These are phyloP conservation scores for Paradoxurus hermaphroditus DNA, from an alignment of 2,113 vertebrate species.

Conservation along the genomic window DNA sequence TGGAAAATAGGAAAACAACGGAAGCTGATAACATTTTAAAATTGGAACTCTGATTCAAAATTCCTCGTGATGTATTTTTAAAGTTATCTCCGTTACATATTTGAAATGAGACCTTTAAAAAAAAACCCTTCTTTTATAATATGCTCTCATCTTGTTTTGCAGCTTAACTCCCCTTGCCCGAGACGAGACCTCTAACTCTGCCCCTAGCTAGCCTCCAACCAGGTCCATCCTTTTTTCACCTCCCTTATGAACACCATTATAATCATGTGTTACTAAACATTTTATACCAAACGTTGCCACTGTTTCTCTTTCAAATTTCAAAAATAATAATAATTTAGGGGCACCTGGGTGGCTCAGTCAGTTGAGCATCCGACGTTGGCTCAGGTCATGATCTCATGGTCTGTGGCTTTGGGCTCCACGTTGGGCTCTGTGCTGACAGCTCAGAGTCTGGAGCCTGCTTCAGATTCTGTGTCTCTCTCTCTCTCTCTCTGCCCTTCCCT, in stretches of 20 bases:
- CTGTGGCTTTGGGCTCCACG: no score
- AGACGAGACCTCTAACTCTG: neutral
- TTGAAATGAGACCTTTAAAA: neutral
- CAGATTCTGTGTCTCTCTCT: no score
- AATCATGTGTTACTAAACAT: neutral
- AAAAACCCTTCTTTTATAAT: neutral
- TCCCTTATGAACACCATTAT: neutral
- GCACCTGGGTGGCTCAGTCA: no score
- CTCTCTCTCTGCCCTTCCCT: no score
- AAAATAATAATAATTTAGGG: no score
- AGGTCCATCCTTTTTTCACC: neutral
- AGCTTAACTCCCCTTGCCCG: neutral
- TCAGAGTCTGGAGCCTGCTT: no score
- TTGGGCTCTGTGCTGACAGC: no score
- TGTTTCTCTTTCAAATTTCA: neutral
- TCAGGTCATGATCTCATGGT: no score
- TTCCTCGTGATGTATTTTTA: neutral
- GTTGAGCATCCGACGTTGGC: no score
- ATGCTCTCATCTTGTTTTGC: neutral
- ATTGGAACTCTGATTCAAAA: conserved; percentile 25
- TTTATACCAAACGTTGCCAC: neutral
- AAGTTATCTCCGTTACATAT: neutral
- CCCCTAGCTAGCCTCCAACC: rapidly evolving
- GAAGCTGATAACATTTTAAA: conserved; percentile 23
- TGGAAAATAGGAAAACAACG: neutral